phyloP scores from a whole-genome alignment of 2,113 vertebrate species.

The Heterotilapia buettikoferi region DNA sequence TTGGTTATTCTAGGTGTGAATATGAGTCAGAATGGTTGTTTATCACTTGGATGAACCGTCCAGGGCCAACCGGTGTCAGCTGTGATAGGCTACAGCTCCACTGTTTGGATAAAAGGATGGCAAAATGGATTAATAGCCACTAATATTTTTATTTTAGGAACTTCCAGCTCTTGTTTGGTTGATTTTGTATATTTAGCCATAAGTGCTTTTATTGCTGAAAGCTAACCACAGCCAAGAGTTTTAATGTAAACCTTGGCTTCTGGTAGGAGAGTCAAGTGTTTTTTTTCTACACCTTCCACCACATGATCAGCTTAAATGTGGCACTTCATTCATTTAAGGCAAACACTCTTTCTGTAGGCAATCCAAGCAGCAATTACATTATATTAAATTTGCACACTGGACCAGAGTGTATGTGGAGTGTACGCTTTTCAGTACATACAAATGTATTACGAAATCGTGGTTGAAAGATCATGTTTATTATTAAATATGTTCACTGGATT shows the following conservation, averaged over 20 bases:
- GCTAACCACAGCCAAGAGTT: neutral
- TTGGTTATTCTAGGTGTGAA: neutral
- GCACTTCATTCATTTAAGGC: neutral
- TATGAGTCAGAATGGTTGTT: neutral
- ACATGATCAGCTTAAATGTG: neutral
- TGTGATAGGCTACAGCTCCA: neutral
- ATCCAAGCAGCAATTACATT: neutral
- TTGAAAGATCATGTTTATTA: neutral
- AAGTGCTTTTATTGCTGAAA: neutral
- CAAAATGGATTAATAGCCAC: neutral
- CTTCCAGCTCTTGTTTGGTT: neutral
- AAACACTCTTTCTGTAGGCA: neutral
- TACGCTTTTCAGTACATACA: neutral
- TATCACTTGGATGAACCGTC: neutral
- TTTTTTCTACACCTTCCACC: neutral
- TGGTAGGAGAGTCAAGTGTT: neutral
- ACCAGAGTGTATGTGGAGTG: neutral
- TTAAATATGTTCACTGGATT: neutral
- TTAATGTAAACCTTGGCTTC: neutral
- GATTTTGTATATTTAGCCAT: neutral
- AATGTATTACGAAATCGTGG: rapidly evolving
- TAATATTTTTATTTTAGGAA: neutral
- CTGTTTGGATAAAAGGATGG: neutral
- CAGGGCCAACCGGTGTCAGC: neutral
- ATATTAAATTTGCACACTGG: neutral